Base-by-base conservation (phyloP, 1,140 invertebrate species). In the Capitella teleta region DNA sequence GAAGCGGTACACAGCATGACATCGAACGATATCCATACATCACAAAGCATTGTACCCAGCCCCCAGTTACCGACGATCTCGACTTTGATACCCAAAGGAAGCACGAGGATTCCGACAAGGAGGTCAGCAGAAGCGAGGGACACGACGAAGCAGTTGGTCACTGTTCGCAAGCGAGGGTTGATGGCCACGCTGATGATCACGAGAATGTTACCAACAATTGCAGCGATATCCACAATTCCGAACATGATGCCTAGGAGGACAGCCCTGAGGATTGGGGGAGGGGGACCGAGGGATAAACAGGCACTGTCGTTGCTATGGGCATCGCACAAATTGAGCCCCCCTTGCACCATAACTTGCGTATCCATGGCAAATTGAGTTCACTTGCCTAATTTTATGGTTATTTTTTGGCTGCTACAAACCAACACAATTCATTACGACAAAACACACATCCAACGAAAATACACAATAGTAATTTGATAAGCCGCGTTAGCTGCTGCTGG, bases 1-100 rank as follows among this genome's bases (percentile, higher is more conserved):
- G 52, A 56, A 2, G 58, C 54, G 1, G 59, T 60, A 42, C 59
- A 61, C 12, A 59, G 32, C 28, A 61, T 34, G 8, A 61, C 58
- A 45, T 61, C 60, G 16, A 51, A 54, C 19, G 47, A 53, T 8
- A 61, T 52, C 50, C 49, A 61, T 10, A 60, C 26, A 36, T 91
- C 86, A 72, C 89, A 93, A 55, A 89, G 80, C 76, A 44, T 87
- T 86, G 53, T 91, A 88, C 54, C 80, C 1, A 52, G 36, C 32
- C 32, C 21, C 51, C 50, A 55, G 23, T 25, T 32, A 12, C 38
- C 45, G 34, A 37, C 46, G 19, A 63, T 18, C 42, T 61, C 44
- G 19, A 46, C 37, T 26, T 36, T 47, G 55, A 79, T 73, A 2
- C 76, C 77, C 12, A 81, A 73, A 0, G 82, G 82, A 68, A 84